These are phyloP conservation scores for Saguinus imperator DNA, from an alignment of 2,113 vertebrate genomes.

Conservation along the genomic window DNA sequence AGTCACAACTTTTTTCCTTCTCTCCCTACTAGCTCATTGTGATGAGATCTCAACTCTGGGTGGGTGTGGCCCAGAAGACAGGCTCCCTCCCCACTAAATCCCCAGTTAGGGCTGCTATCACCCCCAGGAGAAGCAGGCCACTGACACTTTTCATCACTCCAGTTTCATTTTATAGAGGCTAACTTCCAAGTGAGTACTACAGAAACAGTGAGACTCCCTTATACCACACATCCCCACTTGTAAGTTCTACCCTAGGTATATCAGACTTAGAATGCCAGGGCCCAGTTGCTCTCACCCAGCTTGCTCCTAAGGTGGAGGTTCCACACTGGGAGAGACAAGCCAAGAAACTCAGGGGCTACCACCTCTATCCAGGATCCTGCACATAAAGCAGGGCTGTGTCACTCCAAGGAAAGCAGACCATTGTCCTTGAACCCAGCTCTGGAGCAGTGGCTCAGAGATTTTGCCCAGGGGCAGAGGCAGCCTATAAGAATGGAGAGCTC, in stretches of 20 bases:
- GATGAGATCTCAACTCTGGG: neutral
- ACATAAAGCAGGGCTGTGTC: neutral
- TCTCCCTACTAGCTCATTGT: neutral
- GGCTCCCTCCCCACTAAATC: neutral
- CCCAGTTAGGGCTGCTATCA: neutral
- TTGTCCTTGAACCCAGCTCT: neutral
- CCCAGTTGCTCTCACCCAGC: neutral
- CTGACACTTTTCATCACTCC: neutral
- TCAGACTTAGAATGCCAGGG: neutral
- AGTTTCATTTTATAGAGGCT: neutral
- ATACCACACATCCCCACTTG: neutral
- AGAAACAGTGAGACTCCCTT: neutral
- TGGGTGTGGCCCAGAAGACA: neutral
- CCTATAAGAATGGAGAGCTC: neutral
- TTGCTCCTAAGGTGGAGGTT: neutral
- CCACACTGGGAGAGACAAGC: neutral
- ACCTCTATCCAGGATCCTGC: neutral
- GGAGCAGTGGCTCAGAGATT: neutral
- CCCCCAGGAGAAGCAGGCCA: neutral
- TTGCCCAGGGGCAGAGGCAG: neutral
- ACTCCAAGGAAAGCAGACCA: neutral
- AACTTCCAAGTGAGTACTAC: neutral
- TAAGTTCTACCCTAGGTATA: neutral
- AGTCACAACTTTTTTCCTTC: neutral
- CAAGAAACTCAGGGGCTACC: neutral